Evolutionary conservation across 1,140 invertebrate genomes (phyloP), one percentile per base, ranked within the genome.

Genomic region (Drosophila orena): DNA sequence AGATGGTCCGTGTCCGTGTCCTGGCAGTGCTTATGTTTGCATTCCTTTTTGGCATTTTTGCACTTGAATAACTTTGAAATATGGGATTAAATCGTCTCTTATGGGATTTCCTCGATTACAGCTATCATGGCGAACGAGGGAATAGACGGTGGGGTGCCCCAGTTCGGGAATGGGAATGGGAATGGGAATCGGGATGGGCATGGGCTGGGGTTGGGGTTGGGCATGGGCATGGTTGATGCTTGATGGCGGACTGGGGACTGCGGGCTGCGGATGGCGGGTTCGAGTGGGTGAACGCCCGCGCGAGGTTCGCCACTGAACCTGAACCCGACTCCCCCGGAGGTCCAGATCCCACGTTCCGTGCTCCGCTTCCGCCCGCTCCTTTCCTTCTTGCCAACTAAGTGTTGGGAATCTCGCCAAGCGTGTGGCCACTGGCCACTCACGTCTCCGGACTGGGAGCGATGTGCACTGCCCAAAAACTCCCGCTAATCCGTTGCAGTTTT

Each of bases 1-100:
- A 66, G 72, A 55, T 56, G 47, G 62, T 46, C 62, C 58, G 44
- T 77, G 61, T 58, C 47, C 59, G 42, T 59, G 73, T 64, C 58
- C 79, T 88, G 71, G 81, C 76, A 89, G 84, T 89, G 83, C 83
- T 88, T 88, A 88, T 88, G 83, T 88, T 88, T 88, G 83, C 83
- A 88, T 90, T 89, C 84, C 84, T 90, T 89, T 89, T 90, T 90
- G 85, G 85, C 85, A 90, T 90, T 90, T 90, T 90, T 90, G 85
- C 85, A 90, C 86, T 90, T 90, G 85, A 90, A 85, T 90, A 90
- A 90, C 86, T 90, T 90, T 90, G 85, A 90, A 90, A 90, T 90
- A 85, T 90, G 86, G 85, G 81, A 90, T 90, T 90, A 90, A 90
- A 90, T 90, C 85, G 81, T 85, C 86, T 90, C 85, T 90, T 90